Evolutionary conservation across 2,888 invertebrate genomes (phyloP), one percentile per base, ranked within the genome.

Genomic region (Beris chalybata): DNA sequence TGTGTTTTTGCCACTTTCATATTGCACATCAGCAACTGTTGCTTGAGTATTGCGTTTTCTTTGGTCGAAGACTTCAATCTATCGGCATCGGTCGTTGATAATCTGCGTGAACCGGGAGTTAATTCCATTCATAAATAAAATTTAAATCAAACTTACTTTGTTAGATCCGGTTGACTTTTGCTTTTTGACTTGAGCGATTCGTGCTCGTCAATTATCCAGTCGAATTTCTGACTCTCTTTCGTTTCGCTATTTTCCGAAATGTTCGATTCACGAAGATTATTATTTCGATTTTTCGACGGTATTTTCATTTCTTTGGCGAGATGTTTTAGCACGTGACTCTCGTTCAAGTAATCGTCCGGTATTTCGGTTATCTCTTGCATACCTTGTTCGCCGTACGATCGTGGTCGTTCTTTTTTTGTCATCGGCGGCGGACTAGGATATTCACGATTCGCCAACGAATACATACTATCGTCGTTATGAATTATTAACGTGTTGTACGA

Each of bases 401-500:
- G 67, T 48, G 72, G 71, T 7, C 72, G 70, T 54, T 72, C 72
- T 38, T 70, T 71, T 65, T 71, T 71, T 3, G 59, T 63, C 11
- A 69, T 55, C 22, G 67, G 61, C n/a, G 67, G 67, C 22, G 67
- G 65, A 50, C 69, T 67, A 50, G 70, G 67, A 64, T 70, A 70
- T 4, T 71, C 71, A n/a, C 69, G 63, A 56, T 67, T 71, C 15
- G 64, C 65, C 38, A 69, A 55, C 6, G 70, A 66, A 64, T 71
- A 70, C 45, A 71, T 64, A 44, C 64, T 71, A 66, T 72, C 85
- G 43, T 86, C 85, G 76, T 86, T 90, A 77, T 92, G 92, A 74
- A 93, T 92, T 72, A 92, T 92, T 54, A 93, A 85, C 12, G 92
- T 92, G 76, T 92, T 92, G 76, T 92, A 92, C 3, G 91, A 90